Conservation (phyloP, 53 echinoderm and acorn worm species). For the Arbacia lixula region DNA sequence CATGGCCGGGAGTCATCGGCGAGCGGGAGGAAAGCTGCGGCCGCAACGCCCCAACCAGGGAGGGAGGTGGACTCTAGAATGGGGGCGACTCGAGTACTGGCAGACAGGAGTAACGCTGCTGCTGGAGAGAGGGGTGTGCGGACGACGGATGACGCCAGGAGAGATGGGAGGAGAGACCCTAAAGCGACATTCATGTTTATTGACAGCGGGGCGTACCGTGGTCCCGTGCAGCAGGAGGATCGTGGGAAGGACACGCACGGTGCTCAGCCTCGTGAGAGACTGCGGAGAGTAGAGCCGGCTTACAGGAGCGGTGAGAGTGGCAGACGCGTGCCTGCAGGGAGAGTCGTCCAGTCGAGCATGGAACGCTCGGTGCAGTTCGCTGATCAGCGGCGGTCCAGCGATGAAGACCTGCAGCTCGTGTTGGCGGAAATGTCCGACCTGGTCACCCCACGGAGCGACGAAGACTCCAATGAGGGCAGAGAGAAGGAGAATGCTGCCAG, state of each 20-base stretch:
- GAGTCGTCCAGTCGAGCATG: conserved; percentile 7
- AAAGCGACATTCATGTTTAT: conserved; percentile 74
- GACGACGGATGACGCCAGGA: neutral
- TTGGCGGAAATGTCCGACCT: conserved; percentile 47
- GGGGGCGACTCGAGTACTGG: conserved; percentile 7
- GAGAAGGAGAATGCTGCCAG: neutral
- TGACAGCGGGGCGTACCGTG: conserved; percentile 66
- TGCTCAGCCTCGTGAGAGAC: neutral
- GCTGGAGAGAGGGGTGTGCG: too few relatives aligned
- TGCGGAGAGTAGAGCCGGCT: neutral
- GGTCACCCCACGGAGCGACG: neutral
- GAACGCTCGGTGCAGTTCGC: conserved; percentile 38
- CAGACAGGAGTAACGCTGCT: neutral
- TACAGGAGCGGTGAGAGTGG: neutral
- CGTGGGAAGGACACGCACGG: neutral
- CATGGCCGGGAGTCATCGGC: neutral
- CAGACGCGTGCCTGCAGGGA: neutral
- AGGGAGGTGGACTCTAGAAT: conserved; percentile 2
- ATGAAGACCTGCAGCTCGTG: conserved; percentile 30
- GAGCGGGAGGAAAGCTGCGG: neutral
- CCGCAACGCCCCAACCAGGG: conserved; percentile 19
- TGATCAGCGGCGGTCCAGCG: conserved; percentile 19
- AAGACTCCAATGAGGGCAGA: neutral
- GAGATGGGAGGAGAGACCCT: conserved; percentile 2
- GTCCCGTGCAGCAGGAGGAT: neutral